Conservation (phyloP, 1,140 invertebrate species). For the Psix sp. region DNA sequence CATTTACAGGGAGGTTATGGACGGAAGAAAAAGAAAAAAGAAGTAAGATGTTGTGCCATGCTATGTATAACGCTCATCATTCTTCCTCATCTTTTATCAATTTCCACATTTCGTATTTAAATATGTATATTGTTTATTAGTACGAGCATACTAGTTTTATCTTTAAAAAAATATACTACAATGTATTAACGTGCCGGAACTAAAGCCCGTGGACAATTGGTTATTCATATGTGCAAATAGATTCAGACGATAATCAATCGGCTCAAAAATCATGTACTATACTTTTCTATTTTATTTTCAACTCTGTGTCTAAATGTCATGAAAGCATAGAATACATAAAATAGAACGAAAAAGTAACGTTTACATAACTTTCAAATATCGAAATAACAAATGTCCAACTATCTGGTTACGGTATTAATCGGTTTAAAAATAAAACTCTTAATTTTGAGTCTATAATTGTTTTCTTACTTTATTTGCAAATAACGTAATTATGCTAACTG, state of each 20-base stretch:
- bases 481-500: no score
- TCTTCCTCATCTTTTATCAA: slow-evolving; percentile 61
- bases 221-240: slow-evolving; percentile 42
- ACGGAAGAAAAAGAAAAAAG: slow-evolving; percentile 97
- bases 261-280: no score
- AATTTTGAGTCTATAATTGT: no score
- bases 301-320: no score
- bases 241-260: slow-evolving; percentile 27
- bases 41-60: slow-evolving; percentile 87
- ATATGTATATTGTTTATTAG: slow-evolving; percentile 55
- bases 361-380: no score
- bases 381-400: no score
- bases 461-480: no score
- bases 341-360: no score
- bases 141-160: slow-evolving; percentile 59
- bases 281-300: no score
- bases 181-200: slow-evolving; percentile 43
- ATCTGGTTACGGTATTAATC: no score
- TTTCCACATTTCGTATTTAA: slow-evolving; percentile 49
- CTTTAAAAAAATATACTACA: slow-evolving; percentile 45
- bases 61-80: slow-evolving; percentile 73
- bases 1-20: slow-evolving; percentile 91
- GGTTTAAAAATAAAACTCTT: no score
- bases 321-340: no score
- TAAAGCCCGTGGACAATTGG: slow-evolving; percentile 15